A percentile compares a stretch with the other conserved stretches of the same genome.
These are phyloP conservation scores for Elaphurus davidianus DNA, from an alignment of 2,113 vertebrate species.

Conservation along the genomic window DNA sequence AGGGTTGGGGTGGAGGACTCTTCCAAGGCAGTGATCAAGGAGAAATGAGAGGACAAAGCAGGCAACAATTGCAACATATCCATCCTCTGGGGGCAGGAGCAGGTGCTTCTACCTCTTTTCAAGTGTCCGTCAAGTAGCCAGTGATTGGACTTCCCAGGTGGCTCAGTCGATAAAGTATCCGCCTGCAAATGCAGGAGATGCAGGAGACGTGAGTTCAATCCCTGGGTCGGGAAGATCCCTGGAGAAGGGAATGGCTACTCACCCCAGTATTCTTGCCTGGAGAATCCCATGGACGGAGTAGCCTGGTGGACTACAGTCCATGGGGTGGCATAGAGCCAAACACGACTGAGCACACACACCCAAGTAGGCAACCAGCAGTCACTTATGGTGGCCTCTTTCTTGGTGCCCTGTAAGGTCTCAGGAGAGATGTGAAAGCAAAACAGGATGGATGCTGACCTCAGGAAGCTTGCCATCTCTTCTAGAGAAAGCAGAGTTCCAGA, in stretches of 20 bases:
- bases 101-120: neutral
- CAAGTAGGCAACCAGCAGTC: neutral
- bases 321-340: neutral
- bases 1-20: neutral
- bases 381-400: neutral
- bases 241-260: neutral
- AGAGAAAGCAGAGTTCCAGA: neutral
- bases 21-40: conserved; percentile 40
- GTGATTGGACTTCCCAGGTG: neutral
- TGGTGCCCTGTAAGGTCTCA: neutral
- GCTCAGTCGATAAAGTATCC: neutral
- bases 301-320: neutral
- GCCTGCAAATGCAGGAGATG: neutral
- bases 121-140: neutral
- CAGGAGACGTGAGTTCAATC: neutral
- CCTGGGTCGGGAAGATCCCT: neutral
- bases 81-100: neutral
- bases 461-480: neutral
- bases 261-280: neutral
- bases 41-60: conserved; percentile 13
- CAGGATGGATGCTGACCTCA: neutral
- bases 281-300: neutral
- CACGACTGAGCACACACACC: neutral
- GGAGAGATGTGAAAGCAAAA: neutral
- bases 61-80: neutral